Evolutionary conservation across 23 tunicate species (phyloP), one percentile per base, ranked within the genome.

Genomic region (Halocynthia roretzi): DNA sequence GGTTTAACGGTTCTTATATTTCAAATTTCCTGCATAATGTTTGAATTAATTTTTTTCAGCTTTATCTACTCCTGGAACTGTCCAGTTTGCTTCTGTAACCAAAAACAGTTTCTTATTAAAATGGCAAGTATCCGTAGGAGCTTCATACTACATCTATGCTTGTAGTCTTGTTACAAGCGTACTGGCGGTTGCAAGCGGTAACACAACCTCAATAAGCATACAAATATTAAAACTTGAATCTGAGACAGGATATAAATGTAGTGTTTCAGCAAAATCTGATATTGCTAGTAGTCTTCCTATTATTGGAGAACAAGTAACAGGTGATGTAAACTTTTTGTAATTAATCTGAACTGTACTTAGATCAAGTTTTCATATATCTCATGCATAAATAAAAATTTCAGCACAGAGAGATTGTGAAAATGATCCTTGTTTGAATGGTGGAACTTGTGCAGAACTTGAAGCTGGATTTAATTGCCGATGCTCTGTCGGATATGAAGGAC

Each of bases 381-480:
- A 31, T 31, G 44, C 44, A 4, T 31, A 4, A 31, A 31, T 31
- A 31, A 31, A 31, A 31, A 31, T 31, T 31, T 15, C 70, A 65
- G 70, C 70, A 65, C 14, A 10, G 6, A 11, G 14, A 40, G n/a
- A 65, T 20, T 65, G 70, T 65, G 70, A 11, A 10, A 65, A 65
- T 20, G 31, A 10, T 6, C 70, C 70, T 11, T 65, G 70, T 15
- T 48, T 10, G 31, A 11, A 65, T 14, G 70, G 70, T 65, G 70
- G 70, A 10, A 11, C 10, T 65, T 65, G 70, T 15, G 17, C 22
- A 15, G 70, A 65, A 11, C 9, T 5, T 20, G 48, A 15, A 58
- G 22, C 70, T 11, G 70, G 70, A 65, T 65, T 65, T 65, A 15
- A 65, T 10, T 65, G 70, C 23, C n/a, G 5, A 10, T 65, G 70